A percentile compares a stretch with the other conserved stretches of the same genome.
These are phyloP conservation scores for Babylonia areolata DNA, from an alignment of 1,140 invertebrate species.

Conservation along the genomic window DNA sequence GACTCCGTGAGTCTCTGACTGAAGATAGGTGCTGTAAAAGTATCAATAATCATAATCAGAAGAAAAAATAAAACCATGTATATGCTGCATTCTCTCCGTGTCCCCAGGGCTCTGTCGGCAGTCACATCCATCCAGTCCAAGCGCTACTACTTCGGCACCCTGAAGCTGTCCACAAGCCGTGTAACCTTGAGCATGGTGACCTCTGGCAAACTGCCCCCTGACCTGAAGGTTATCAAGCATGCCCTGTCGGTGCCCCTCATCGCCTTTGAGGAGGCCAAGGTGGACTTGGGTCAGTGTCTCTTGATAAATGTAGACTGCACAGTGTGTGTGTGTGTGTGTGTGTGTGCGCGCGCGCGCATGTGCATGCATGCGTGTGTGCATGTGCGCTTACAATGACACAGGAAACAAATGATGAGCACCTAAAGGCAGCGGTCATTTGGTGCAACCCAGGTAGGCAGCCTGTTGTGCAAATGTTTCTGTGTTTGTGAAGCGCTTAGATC, in stretches of 20 bases:
- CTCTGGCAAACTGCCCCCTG: conserved; percentile 83
- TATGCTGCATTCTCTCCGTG: neutral
- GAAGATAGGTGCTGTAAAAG: neutral
- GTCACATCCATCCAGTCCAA: conserved; percentile 86
- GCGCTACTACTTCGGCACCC: conserved; percentile 90
- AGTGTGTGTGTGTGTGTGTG: no score
- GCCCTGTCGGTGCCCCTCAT: conserved; percentile 92
- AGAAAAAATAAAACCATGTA: no score
- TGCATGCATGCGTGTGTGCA: no score
- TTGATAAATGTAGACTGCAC: no score
- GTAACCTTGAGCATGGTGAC: conserved; percentile 91
- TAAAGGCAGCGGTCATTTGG: no score
- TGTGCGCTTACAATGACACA: no score
- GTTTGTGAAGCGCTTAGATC: no score
- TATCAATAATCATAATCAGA: no score
- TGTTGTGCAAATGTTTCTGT: no score
- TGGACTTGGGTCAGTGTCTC: conserved; percentile 83
- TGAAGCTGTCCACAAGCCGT: conserved; percentile 87
- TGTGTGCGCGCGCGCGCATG: no score
- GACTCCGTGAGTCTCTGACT: neutral
- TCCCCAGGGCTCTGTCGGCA: conserved; percentile 79
- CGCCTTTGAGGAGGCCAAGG: conserved; percentile 96
- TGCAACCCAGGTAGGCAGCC: no score
- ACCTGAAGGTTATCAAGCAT: conserved; percentile 88
- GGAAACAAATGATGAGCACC: no score